Evolutionary conservation across 2,797 vertebrate genomes (phyloP), one percentile per base, ranked within the genome.

Genomic region (Diceros bicornis): DNA sequence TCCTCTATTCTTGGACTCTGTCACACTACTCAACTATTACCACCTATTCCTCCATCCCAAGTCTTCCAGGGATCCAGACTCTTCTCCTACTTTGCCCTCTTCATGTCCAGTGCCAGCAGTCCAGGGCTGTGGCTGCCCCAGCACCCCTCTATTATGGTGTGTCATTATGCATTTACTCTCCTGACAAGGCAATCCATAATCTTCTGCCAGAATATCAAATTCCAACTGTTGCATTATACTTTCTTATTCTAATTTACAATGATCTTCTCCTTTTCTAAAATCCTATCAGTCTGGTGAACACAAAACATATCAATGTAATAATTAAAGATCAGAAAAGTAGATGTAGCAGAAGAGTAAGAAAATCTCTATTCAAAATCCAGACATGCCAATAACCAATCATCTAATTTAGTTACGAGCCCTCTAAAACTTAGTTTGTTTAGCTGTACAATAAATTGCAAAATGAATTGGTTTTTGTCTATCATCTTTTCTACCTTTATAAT

Each of bases 271-370:
- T 47, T 57, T 92, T 92, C 71, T 85, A 89, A 89, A 95, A 84
- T 47, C 16, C 16, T 94, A 66, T 7, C 61, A 81, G 95, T 96
- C 27, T 72, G 14, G 41, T 50, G 18, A 92, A 90, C 7, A 89
- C 25, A 64, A 78, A 92, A 84, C n/a, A 68, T 14, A 55, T 8
- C 14, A 44, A 72, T 6, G 4, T 57, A 91, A 96, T 37, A 86
- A 89, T 71, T 68, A 86, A 59, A 21, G 52, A 91, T 79, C 20
- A 93, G 72, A 88, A 88, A 88, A 88, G 32, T 7, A 83, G 50
- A 93, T 69, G 13, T 1, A 87, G 20, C 29, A 93, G 20, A 64
- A 59, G 34, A 95, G 2, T 61, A 89, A 86, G 25, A 83, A 75
- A 75, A 74, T 57, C 44, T 86, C 25, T 78, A 44, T 59, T 94